A percentile compares a stretch with the other conserved stretches of the same genome.
Evolutionary conservation across 2,888 invertebrate genomes (phyloP).

Genomic region (Fissipunctia ypsillon): DNA sequence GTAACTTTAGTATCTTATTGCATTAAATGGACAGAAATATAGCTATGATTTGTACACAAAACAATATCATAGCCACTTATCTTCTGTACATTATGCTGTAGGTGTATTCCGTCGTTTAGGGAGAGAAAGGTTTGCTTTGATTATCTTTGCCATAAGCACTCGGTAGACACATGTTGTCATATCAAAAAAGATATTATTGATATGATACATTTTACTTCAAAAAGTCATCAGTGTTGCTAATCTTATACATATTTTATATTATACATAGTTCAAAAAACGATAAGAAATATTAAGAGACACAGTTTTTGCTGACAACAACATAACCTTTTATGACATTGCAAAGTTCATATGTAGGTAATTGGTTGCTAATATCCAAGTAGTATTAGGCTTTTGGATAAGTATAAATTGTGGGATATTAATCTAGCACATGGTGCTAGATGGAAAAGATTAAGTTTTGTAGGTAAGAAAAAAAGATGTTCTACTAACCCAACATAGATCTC

Average conservation of each 20-base stretch:
- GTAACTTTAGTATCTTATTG: no score
- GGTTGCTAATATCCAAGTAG: neutral
- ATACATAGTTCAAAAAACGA: constrained; percentile 44
- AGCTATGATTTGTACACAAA: no score
- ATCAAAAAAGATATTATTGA: neutral
- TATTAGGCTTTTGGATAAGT: neutral
- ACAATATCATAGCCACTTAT: no score
- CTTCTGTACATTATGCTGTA: no score
- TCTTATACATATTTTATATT: neutral
- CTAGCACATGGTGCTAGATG: neutral
- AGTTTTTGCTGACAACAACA: constrained; percentile 38
- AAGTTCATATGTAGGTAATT: constrained; percentile 14
- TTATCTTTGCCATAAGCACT: neutral
- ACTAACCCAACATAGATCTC: constrained; percentile 86
- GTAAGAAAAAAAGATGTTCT: constrained; percentile 20
- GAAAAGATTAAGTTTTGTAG: neutral
- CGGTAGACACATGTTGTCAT: neutral
- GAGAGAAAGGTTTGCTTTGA: neutral
- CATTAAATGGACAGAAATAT: no score
- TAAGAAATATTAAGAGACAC: neutral
- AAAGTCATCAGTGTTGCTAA: constrained; percentile 1
- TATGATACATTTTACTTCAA: constrained; percentile 17
- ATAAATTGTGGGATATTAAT: neutral
- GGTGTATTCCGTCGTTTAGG: no score
- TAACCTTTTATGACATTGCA: constrained; percentile 55